Evolutionary conservation across 1,140 invertebrate species (phyloP).

Genomic region (Trichonephila inaurata): DNA sequence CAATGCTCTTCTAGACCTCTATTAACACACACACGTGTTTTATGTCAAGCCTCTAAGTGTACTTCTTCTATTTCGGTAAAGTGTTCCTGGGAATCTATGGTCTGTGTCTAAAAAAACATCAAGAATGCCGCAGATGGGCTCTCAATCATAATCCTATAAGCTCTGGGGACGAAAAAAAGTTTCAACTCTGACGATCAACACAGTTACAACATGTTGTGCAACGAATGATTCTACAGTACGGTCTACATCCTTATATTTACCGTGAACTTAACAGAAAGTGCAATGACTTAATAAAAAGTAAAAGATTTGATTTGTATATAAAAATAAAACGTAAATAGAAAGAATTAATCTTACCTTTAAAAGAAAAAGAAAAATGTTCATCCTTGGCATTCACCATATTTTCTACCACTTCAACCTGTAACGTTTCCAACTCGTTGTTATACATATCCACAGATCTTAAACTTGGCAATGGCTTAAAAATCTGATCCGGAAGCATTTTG

Average conservation of each 20-base stretch:
- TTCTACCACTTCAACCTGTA: conserved; percentile 54
- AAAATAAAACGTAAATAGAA: not conserved
- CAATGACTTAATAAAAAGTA: not conserved
- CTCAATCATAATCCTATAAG: conserved; percentile 25
- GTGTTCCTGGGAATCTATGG: not conserved
- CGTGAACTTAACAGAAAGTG: not conserved
- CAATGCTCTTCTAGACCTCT: not conserved
- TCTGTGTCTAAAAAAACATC: not conserved
- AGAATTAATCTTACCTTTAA: conserved; percentile 50
- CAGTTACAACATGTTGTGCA: too few species aligned
- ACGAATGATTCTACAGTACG: not conserved
- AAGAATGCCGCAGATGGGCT: not conserved
- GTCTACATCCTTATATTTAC: not conserved
- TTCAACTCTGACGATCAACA: not conserved
- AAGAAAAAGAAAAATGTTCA: conserved; percentile 46
- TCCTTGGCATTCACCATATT: conserved; percentile 51
- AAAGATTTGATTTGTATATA: not conserved
- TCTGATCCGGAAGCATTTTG: conserved; percentile 50
- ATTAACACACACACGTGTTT: not conserved
- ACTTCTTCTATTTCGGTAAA: conserved; percentile 17
- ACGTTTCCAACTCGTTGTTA: conserved; percentile 54
- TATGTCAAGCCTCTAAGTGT: conserved; percentile 21
- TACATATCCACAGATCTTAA: conserved; percentile 46
- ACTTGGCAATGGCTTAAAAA: conserved; percentile 45
- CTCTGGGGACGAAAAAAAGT: not conserved